Base-by-base conservation (phyloP, 2,113 vertebrate species). In the Anas platyrhynchos region DNA sequence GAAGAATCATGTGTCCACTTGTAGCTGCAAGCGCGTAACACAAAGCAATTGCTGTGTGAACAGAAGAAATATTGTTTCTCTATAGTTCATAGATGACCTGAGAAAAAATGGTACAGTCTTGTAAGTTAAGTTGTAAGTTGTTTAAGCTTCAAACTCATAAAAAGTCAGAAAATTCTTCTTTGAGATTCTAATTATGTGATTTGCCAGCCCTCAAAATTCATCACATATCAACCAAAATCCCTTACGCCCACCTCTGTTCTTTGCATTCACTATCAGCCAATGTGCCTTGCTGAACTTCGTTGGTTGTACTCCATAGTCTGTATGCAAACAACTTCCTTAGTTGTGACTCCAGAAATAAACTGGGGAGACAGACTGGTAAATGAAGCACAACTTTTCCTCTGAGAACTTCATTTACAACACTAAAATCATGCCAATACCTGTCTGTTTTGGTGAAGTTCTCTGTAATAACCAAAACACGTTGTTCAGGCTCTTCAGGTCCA, bases 401-500 rank as follows among this genome's bases (percentile, higher is more conserved):
- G 94, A 95, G 91, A 95, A 93, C 50, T 80, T 94, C 18, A 66
- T 58, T 68, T 58, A 27, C 21, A 88, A 58, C 23, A 44, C 36
- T 94, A 92, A 91, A 96, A 94, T 89, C 91, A 66, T 91, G 86
- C 59, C 78, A 83, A 68, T 34, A 92, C 89, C 63, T 89, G 78
- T 44, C 75, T 87, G n/a, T 55, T 94, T 85, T 85, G 29, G 74
- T 91, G 59, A 94, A 92, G 71, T 88, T 94, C 71, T 83, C 87
- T 83, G 20, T 69, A 89, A 88, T 80, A 91, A 85, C 36, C 71
- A 74, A 89, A 97, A 94, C 78, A 0, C 18, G 94, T 87, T 76
- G 66, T 84, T 93, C 96, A 91, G 75, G 94, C 75, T 94, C 46
- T 88, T 93, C 95, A 83, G 63, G 91, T 89, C 78, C 55, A 86